Percentiles rank a stretch among this genome's conserved stretches.
Evolutionary conservation across 2,888 invertebrate species (phyloP).

Genomic region (Prosapia bicincta): DNA sequence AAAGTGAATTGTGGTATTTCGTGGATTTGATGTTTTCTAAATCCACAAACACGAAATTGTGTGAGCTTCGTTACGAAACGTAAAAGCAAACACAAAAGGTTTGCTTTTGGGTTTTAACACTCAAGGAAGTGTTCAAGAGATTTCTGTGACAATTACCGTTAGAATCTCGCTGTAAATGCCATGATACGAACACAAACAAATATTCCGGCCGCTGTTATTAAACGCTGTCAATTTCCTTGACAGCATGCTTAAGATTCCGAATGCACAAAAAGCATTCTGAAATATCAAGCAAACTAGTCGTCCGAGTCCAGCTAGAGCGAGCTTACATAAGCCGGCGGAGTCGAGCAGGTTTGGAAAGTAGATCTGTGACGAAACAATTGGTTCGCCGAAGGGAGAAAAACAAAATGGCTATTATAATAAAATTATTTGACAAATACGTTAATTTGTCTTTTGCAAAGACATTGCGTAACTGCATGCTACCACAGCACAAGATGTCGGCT

Average conservation of each 20-base stretch:
- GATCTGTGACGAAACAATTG: neutral
- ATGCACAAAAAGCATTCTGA: neutral
- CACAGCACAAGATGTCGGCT: too few species aligned
- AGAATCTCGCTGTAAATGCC: neutral
- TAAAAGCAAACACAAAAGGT: too few species aligned
- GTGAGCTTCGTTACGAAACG: too few species aligned
- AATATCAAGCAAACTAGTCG: neutral
- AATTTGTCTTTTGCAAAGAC: neutral
- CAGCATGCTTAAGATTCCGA: neutral
- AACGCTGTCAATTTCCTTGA: neutral
- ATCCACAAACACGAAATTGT: too few species aligned
- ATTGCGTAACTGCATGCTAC: neutral
- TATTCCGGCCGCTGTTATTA: neutral
- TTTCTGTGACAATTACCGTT: too few species aligned
- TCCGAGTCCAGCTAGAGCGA: neutral
- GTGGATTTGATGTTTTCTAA: too few species aligned
- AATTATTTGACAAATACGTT: neutral
- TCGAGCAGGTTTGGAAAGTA: neutral
- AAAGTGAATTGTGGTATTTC: too few species aligned
- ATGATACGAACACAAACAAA: neutral
- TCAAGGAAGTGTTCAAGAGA: too few species aligned
- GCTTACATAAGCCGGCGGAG: neutral
- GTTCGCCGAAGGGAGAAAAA: neutral
- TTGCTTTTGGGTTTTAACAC: too few species aligned
- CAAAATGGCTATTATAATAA: neutral